These are phyloP conservation scores for Procambarus virginalis DNA, from an alignment of 1,140 invertebrate genomes.

Conservation along the genomic window DNA sequence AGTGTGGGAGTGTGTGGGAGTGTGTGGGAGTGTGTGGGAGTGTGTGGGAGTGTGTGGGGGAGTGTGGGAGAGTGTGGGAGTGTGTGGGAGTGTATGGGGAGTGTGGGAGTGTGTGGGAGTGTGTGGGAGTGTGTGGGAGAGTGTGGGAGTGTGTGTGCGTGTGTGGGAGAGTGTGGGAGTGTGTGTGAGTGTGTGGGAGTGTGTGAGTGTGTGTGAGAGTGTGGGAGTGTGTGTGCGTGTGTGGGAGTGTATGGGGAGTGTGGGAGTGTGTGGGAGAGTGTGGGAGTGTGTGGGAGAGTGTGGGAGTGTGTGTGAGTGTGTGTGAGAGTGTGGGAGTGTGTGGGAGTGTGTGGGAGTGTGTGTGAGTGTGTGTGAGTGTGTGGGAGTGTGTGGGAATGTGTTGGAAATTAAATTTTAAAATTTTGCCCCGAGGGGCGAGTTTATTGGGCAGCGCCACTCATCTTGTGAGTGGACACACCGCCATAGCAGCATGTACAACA, in stretches of 20 bases:
- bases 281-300: neutral
- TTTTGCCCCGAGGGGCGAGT: no score
- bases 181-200: neutral
- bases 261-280: neutral
- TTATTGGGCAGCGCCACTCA: no score
- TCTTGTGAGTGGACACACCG: no score
- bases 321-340: neutral
- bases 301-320: neutral
- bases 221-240: neutral
- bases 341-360: neutral
- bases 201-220: neutral
- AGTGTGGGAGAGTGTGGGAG: neutral
- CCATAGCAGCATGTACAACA: no score
- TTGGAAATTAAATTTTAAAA: no score
- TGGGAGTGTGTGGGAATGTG: neutral
- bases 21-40: neutral
- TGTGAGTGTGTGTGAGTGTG: neutral
- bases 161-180: neutral
- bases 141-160: neutral
- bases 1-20: neutral
- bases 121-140: neutral
- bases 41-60: no score
- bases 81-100: neutral
- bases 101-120: neutral
- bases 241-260: no score